Conservation (phyloP, 2,888 invertebrate species). For the Notocelia uddmanniana region DNA sequence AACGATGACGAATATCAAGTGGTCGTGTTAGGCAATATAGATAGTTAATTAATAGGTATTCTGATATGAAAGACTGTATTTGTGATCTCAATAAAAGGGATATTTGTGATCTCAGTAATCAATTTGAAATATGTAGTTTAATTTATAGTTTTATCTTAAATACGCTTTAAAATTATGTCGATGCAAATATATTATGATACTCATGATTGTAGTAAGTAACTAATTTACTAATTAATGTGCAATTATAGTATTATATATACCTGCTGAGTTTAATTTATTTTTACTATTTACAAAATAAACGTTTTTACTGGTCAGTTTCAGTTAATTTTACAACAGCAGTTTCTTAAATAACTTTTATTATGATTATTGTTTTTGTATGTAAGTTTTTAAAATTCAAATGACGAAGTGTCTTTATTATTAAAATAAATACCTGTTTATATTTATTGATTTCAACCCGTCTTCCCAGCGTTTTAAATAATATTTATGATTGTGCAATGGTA, state of each 20-base stretch:
- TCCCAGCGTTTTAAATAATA: too few species aligned
- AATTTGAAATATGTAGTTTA: too few species aligned
- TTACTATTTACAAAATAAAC: not conserved
- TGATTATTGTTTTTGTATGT: not conserved
- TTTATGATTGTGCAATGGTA: too few species aligned
- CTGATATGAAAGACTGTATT: not conserved
- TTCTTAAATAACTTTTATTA: not conserved
- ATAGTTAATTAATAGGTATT: not conserved
- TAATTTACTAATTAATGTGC: not conserved
- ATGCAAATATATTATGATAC: not conserved
- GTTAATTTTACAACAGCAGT: not conserved
- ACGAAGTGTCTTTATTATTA: not conserved
- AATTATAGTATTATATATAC: not conserved
- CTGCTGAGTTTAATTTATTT: not conserved
- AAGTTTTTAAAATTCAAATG: not conserved
- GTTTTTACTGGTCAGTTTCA: not conserved
- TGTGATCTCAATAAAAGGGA: not conserved
- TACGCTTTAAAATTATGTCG: not conserved
- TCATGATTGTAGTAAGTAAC: constrained; percentile 5
- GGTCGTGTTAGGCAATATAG: constrained; percentile 15
- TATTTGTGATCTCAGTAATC: too few species aligned
- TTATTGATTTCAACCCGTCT: not conserved
- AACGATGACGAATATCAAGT: constrained; percentile 26
- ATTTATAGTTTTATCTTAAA: not conserved
- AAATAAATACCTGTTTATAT: not conserved